phyloP scores from a whole-genome alignment of 2,797 vertebrate genomes.

The Tapirus indicus region DNA sequence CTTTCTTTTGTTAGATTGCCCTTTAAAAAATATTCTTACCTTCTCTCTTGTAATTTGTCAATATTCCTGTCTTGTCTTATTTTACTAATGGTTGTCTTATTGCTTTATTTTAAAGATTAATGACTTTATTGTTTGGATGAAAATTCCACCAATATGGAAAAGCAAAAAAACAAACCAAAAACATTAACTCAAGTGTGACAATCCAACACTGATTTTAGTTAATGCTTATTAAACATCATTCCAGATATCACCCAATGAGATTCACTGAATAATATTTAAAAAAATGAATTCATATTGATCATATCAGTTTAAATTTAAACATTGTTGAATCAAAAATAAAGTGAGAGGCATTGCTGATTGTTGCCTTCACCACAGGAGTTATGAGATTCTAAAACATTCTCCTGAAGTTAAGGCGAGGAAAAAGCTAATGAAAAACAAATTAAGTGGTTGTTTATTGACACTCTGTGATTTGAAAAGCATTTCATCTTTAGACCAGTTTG shows the following conservation, averaged over 20 bases:
- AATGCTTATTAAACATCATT: background rate
- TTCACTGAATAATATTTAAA: background rate
- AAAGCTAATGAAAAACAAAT: background rate
- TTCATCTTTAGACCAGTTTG: background rate
- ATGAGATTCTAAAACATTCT: conserved; percentile 40
- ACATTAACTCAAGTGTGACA: too few species aligned
- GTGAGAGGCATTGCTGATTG: background rate
- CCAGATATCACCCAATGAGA: background rate
- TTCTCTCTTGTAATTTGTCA: background rate
- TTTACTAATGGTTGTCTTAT: background rate
- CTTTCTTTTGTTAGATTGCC: conserved; percentile 25
- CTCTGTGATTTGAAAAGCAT: background rate
- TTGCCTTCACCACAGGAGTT: background rate
- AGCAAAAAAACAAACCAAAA: background rate
- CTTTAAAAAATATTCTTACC: background rate
- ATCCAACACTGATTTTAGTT: background rate
- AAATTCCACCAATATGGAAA: background rate
- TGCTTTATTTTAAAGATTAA: background rate
- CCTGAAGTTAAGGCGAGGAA: conserved; percentile 5
- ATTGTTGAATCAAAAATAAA: conserved; percentile 54
- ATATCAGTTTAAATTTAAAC: conserved; percentile 54
- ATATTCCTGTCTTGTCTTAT: background rate
- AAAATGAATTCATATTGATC: background rate
- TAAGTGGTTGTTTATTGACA: background rate
- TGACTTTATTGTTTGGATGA: background rate